A percentile compares a stretch with the other conserved stretches of the same genome.
Evolutionary conservation across 2,888 invertebrate species (phyloP).

Genomic region (Drosophila limbata): DNA sequence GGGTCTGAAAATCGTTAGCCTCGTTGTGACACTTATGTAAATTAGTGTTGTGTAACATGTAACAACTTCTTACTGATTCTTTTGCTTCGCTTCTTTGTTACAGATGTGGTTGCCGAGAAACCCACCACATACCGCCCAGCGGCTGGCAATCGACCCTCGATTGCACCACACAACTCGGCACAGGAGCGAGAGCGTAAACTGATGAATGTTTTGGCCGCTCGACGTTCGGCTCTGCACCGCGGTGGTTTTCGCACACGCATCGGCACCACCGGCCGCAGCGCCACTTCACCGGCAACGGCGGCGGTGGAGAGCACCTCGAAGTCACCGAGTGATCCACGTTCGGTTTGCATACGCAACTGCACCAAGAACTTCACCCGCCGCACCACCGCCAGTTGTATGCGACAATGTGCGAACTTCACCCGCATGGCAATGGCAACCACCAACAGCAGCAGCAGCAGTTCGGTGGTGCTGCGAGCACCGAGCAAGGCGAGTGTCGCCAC

Average conservation of each 20-base stretch:
- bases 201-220: constrained; percentile 87
- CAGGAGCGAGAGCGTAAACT: constrained; percentile 87
- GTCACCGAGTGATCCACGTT: constrained; percentile 82
- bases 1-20: not conserved
- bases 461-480: constrained; percentile 57
- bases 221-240: constrained; percentile 87
- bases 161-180: constrained; percentile 81
- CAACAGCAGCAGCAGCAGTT: constrained; percentile 32
- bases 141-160: constrained; percentile 64
- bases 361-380: constrained; percentile 85
- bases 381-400: constrained; percentile 85
- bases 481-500: constrained; percentile 33
- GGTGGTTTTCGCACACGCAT: constrained; percentile 86
- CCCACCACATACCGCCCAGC: constrained; percentile 80
- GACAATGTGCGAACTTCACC: constrained; percentile 83
- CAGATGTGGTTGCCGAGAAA: constrained; percentile 72
- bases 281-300: constrained; percentile 55
- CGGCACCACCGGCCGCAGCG: constrained; percentile 80
- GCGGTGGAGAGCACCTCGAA: constrained; percentile 82
- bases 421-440: constrained; percentile 66
- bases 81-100: constrained; percentile 28
- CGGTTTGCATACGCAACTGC: constrained; percentile 84
- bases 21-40: constrained; percentile 1
- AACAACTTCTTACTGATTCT: constrained; percentile 20
- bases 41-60: constrained; percentile 5